Base-by-base conservation (phyloP, 2,888 invertebrate species). In the Eupithecia inturbata region DNA sequence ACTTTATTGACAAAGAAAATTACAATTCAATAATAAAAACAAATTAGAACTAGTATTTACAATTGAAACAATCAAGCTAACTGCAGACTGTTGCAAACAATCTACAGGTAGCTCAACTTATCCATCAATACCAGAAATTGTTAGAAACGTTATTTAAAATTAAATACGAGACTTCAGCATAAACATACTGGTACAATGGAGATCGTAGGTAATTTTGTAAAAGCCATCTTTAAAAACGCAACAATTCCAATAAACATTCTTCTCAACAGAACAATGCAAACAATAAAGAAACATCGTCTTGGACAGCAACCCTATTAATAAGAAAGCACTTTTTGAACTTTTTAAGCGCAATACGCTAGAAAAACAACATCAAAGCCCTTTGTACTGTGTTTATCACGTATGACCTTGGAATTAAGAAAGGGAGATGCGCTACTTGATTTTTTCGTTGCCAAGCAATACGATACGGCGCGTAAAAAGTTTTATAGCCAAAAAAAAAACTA, bases 331-430 rank as follows among this genome's bases (percentile, higher is more conserved):
- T 85, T 53, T 83, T 83, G 83, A 87, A 86, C 83, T 85, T 87
- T 79, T 84, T 82, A 84, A 78, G 81, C 78, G 70, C 79, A 79
- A 85, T 84, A 83, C 83, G 83, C 82, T 75, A 79, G 81, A 82
- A 81, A 75, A 80, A 80, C 79, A 76, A 88, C 85, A 84, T 88
- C 88, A 89, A 88, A 88, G 88, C 81, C 73, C 75, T 80, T 82
- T 80, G 80, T 80, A 79, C 76, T 78, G 83, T 89, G 89, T 90
- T 88, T 90, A 91, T 88, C 85, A 86, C 82, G 82, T 77, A 78
- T 75, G 82, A 74, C 41, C 64, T 68, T 68, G 49, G 36, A 64
- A 64, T 53, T 5, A 12, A 14, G 22, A 49, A 49, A 41, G 67
- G 53, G 41, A 70, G 28, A 39, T 64, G 33, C 10, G 64, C 10